Evolutionary conservation across 2,888 invertebrate genomes (phyloP).

Genomic region (Drosophila meridionalis): DNA sequence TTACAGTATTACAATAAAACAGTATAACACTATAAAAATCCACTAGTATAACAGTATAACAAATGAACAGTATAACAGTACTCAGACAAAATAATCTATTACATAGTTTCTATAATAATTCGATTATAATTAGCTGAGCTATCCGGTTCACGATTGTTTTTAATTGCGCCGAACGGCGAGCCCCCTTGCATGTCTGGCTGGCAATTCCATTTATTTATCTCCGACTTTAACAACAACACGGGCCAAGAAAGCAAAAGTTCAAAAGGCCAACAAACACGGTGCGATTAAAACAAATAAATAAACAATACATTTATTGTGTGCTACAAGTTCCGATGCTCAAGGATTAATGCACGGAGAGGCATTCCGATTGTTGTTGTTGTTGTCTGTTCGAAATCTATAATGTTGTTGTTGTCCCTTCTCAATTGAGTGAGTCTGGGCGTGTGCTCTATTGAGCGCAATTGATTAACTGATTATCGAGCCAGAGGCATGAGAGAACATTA

Average conservation of each 20-base stretch:
- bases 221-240: slow-evolving; percentile 17
- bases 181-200: slow-evolving; percentile 27
- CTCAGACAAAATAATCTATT: not conserved
- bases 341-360: slow-evolving; percentile 62
- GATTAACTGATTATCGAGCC: slow-evolving; percentile 69
- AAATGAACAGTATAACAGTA: not conserved
- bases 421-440: slow-evolving; percentile 60
- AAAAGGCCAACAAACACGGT: slow-evolving; percentile 64
- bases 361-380: slow-evolving; percentile 21
- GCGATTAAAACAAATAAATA: slow-evolving; percentile 52
- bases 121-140: slow-evolving; percentile 6
- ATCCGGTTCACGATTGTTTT: slow-evolving; percentile 5
- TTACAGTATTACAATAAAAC: not conserved
- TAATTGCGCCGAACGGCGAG: slow-evolving; percentile 31
- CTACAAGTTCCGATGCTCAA: slow-evolving; percentile 51
- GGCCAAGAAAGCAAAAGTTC: slow-evolving; percentile 56
- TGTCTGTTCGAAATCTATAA: slow-evolving; percentile 30
- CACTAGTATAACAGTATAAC: not conserved
- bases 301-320: slow-evolving; percentile 49
- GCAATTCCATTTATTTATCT: slow-evolving; percentile 24
- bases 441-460: slow-evolving; percentile 63
- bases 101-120: not conserved
- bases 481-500: slow-evolving; percentile 21
- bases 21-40: not conserved
- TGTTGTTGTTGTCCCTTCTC: slow-evolving; percentile 28